These are phyloP conservation scores for Aleiodes sp. DNA, from an alignment of 1,140 invertebrate genomes.

Conservation along the genomic window DNA sequence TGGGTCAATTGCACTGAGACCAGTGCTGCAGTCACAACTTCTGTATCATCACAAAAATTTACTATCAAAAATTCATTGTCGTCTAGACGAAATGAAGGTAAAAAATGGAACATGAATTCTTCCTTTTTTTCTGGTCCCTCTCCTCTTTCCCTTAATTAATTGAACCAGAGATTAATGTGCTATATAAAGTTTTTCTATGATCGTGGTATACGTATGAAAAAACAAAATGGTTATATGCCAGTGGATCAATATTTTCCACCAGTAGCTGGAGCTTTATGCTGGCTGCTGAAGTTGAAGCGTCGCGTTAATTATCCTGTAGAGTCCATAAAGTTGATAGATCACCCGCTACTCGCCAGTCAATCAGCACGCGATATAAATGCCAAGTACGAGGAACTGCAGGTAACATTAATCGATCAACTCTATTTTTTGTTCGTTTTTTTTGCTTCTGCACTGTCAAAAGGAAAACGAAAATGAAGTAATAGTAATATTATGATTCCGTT, in stretches of 20 bases:
- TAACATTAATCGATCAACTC: conserved; percentile 32
- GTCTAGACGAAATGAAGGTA: conserved; percentile 74
- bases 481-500: not conserved
- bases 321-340: conserved; percentile 44
- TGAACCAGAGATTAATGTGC: conserved; percentile 1
- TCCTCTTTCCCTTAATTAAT: not conserved
- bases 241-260: conserved; percentile 78
- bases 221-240: conserved; percentile 62
- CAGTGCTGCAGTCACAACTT: conserved; percentile 75
- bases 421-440: not conserved
- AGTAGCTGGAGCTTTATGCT: conserved; percentile 76
- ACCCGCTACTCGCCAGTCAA: conserved; percentile 45
- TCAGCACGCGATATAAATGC: conserved; percentile 34
- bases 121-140: too few relatives aligned
- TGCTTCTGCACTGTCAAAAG: too few relatives aligned
- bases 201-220: conserved; percentile 56
- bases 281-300: conserved; percentile 74
- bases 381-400: conserved; percentile 49
- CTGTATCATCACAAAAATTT: conserved; percentile 70
- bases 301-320: conserved; percentile 73
- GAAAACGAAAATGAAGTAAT: not conserved
- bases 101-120: too few relatives aligned
- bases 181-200: conserved; percentile 52
- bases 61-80: conserved; percentile 70
- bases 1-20: conserved; percentile 76